phyloP scores from a whole-genome alignment of 2,888 invertebrate species.

The Arge pagana region DNA sequence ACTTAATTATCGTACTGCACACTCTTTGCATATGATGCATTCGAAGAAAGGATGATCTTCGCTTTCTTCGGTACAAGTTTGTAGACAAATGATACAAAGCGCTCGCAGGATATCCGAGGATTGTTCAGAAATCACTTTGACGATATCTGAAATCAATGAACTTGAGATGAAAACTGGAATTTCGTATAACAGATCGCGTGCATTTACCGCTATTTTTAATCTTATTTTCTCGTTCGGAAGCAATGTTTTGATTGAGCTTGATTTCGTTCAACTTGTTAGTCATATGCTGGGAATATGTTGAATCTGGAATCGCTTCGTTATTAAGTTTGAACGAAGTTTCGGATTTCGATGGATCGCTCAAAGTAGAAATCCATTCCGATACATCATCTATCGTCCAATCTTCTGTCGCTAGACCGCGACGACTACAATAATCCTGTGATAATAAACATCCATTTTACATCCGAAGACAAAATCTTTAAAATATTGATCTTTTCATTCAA shows the following conservation, averaged over 20 bases:
- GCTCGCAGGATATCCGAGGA: constrained; percentile 25
- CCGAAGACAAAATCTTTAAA: neutral
- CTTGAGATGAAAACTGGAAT: neutral
- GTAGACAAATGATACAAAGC: constrained; percentile 46
- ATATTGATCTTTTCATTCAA: neutral
- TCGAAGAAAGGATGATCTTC: constrained; percentile 51
- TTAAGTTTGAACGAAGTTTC: constrained; percentile 9
- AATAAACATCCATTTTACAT: neutral
- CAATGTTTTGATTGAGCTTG: constrained; percentile 35
- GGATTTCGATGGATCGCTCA: neutral
- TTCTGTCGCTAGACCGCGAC: constrained; percentile 35
- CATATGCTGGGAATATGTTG: constrained; percentile 41
- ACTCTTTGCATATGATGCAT: constrained; percentile 49
- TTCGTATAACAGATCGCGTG: neutral
- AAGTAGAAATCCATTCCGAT: constrained; percentile 28
- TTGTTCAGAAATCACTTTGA: constrained; percentile 30
- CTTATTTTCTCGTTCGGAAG: constrained; percentile 34
- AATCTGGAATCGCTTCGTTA: constrained; percentile 6
- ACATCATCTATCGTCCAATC: constrained; percentile 39
- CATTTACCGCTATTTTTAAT: constrained; percentile 38
- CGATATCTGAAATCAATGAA: constrained; percentile 29
- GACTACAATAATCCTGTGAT: constrained; percentile 39
- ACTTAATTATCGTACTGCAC: constrained; percentile 41
- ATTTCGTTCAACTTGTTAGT: constrained; percentile 35
- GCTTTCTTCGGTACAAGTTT: constrained; percentile 20